Conservation (phyloP, 2,797 vertebrate species). For the Rhodeus uyekii region DNA sequence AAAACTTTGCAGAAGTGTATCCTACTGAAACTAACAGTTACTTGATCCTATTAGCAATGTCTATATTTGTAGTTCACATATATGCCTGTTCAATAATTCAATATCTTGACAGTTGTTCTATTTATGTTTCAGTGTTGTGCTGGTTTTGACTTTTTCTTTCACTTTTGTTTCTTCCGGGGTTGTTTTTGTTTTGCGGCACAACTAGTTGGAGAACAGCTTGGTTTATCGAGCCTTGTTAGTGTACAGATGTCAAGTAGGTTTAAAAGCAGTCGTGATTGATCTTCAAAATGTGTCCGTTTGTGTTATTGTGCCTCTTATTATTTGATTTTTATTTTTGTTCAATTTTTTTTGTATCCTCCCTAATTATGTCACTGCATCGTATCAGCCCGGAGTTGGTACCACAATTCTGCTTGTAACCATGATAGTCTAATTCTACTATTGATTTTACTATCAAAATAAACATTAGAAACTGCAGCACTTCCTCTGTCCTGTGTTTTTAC, state of each 20-base stretch:
- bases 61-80: constrained; percentile 86
- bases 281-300: constrained; percentile 65
- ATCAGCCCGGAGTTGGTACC: constrained; percentile 81
- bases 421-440: constrained; percentile 84
- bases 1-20: constrained; percentile 80
- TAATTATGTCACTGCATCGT: constrained; percentile 71
- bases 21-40: constrained; percentile 81
- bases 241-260: constrained; percentile 56
- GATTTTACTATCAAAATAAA: constrained; percentile 85
- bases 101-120: constrained; percentile 83
- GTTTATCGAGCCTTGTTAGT: constrained; percentile 55
- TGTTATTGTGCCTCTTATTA: constrained; percentile 78
- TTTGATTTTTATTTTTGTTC: too few species aligned
- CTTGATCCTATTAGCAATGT: constrained; percentile 82
- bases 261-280: constrained; percentile 52
- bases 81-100: constrained; percentile 85
- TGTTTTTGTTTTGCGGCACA: constrained; percentile 79
- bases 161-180: constrained; percentile 65
- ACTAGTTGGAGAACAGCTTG: constrained; percentile 68
- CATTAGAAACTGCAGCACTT: constrained; percentile 73
- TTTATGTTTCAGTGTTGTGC: constrained; percentile 94
- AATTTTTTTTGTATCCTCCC: constrained; percentile 63
- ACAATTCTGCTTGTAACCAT: constrained; percentile 83
- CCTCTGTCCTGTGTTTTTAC: constrained; percentile 23
- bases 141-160: constrained; percentile 68